A percentile compares a stretch with the other conserved stretches of the same genome.
These are phyloP conservation scores for Diploptera punctata DNA, from an alignment of 2,888 invertebrate genomes.

Conservation along the genomic window DNA sequence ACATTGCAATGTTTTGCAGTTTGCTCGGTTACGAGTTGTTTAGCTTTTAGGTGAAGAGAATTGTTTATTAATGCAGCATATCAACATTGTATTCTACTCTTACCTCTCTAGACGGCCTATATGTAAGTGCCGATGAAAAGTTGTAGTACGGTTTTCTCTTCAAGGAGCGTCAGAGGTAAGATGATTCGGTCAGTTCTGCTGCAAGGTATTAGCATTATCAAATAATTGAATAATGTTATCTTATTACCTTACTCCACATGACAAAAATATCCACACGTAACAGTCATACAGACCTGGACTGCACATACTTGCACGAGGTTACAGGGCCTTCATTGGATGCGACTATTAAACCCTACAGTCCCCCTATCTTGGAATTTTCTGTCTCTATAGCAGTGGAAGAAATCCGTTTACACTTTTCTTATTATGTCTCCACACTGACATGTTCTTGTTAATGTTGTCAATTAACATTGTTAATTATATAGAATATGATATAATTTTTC, in stretches of 20 bases:
- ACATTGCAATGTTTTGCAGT: conserved; percentile 17
- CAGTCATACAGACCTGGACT: conserved; percentile 16
- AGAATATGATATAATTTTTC: background rate
- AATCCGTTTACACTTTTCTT: background rate
- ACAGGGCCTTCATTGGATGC: conserved; percentile 19
- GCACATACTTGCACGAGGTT: conserved; percentile 20
- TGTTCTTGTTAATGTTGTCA: too few species aligned
- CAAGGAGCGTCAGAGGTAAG: conserved; percentile 44
- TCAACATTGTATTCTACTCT: conserved; percentile 45
- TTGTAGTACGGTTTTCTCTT: conserved; percentile 43
- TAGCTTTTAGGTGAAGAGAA: conserved; percentile 39
- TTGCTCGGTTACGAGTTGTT: conserved; percentile 27
- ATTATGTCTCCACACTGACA: too few species aligned
- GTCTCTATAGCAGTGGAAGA: background rate
- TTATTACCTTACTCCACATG: conserved; percentile 36
- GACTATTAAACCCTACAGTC: background rate
- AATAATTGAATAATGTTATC: conserved; percentile 43
- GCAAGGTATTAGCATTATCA: conserved; percentile 44
- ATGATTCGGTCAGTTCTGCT: conserved; percentile 43
- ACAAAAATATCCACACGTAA: conserved; percentile 14
- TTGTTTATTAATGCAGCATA: conserved; percentile 43
- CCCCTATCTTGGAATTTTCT: background rate
- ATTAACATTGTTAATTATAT: too few species aligned
- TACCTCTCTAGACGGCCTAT: conserved; percentile 46
- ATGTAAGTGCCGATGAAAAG: conserved; percentile 46